Base-by-base conservation (phyloP, 2,888 invertebrate species). In the Chrysina gloriosa region DNA sequence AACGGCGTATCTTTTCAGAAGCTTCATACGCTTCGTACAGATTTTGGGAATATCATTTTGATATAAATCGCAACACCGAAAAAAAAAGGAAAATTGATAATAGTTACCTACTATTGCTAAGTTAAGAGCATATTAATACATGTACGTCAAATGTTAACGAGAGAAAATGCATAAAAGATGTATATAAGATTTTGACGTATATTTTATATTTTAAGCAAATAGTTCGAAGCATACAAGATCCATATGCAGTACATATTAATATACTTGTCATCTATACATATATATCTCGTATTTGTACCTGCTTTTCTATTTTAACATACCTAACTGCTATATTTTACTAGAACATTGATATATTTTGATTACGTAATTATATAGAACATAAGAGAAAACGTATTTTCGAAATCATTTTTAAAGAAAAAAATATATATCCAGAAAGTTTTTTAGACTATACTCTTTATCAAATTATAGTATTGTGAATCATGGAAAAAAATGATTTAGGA, bases 211-310 rank as follows among this genome's bases (percentile, higher is more conserved):
- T 47, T 25, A 65, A 65, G 56, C 65, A 61, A 72, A 72, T 74
- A 76, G 78, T 78, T 78, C 77, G 77, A 50, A 77, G 77, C 76
- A 75, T 74, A 76, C 76, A 77, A 77, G 77, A 77, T 75, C 77
- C 77, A 77, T n/a, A n/a, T 77, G 78, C 78, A 78, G 78, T 78
- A 77, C 75, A 56, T 42, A 25, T 54, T 67, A 69, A 67, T 58
- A 42, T 58, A 58, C 39, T 67, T 70, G 50, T 63, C 67, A 67
- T 68, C 64, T 70, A 70, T 61, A 27, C 50, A 66, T 58, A 70
- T 63, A 69, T 69, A 56, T 66, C 56, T 71, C 70, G 69, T 72
- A 70, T 74, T 76, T 75, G 76, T 77, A 76, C 76, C 75, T 76
- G 75, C 74, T 75, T 76, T 71, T 74, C 68, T 74, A 71, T 69